Conservation (phyloP, 2,113 vertebrate species). For the Pristiophorus japonicus region DNA sequence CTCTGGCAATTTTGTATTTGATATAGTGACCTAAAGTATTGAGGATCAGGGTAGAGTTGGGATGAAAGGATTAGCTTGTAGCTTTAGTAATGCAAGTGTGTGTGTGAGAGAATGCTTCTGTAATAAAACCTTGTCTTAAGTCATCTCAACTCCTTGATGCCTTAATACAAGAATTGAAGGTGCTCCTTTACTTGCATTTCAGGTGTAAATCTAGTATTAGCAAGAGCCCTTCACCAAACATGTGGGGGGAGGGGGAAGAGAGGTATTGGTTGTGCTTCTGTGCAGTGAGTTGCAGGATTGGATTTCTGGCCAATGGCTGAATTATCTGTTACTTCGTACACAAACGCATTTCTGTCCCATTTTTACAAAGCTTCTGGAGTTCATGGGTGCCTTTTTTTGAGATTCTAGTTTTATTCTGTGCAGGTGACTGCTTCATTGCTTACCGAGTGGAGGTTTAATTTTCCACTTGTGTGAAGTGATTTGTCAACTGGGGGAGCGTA, state of each 20-base stretch:
- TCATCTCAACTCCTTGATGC: neutral
- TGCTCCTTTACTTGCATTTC: neutral
- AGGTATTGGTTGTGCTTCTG: neutral
- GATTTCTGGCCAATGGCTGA: neutral
- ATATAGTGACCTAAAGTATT: neutral
- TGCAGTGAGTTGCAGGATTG: neutral
- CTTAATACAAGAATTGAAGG: neutral
- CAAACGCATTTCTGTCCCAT: neutral
- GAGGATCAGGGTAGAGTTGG: neutral
- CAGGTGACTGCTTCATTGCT: neutral
- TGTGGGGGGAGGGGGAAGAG: neutral
- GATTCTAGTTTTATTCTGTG: neutral
- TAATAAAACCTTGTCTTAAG: neutral
- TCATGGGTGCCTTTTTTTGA: neutral
- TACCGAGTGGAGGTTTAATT: neutral
- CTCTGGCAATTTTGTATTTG: neutral
- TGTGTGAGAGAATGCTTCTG: neutral
- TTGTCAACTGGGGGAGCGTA: neutral
- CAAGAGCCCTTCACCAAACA: neutral
- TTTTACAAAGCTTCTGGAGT: neutral
- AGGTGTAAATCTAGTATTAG: too few relatives aligned
- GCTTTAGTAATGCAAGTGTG: neutral
- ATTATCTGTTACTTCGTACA: neutral
- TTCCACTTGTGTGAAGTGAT: neutral
- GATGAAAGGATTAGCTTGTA: neutral